Conservation (phyloP, 2,888 invertebrate genomes). For the Anaspis maculata region DNA sequence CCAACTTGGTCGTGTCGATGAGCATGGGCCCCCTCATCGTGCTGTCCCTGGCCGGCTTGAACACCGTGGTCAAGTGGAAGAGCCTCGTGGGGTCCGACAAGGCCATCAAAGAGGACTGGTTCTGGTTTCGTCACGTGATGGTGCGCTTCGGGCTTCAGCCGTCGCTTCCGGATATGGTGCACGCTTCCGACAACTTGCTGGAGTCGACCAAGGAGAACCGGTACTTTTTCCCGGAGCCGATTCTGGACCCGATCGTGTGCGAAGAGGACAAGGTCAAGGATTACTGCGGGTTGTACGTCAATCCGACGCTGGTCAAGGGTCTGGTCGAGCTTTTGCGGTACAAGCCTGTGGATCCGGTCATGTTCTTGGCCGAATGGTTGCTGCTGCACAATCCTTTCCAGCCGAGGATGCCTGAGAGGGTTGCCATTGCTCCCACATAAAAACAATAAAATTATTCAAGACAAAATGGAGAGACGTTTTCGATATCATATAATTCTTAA, state of each 20-base stretch:
- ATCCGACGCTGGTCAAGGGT: slow-evolving; percentile 54
- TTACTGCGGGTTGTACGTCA: slow-evolving; percentile 60
- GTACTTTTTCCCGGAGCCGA: slow-evolving; percentile 80
- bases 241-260: slow-evolving; percentile 62
- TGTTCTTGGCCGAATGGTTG: slow-evolving; percentile 72
- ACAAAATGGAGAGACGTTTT: no score
- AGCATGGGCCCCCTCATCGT: slow-evolving; percentile 68
- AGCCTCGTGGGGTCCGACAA: slow-evolving; percentile 64
- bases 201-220: slow-evolving; percentile 72
- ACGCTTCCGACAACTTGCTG: slow-evolving; percentile 63
- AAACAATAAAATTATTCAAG: slow-evolving; percentile 2
- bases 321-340: slow-evolving; percentile 58
- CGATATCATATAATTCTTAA: slow-evolving; percentile 6
- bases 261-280: slow-evolving; percentile 55
- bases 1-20: slow-evolving; percentile 71
- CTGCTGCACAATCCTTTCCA: slow-evolving; percentile 67
- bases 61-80: slow-evolving; percentile 66
- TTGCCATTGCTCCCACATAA: slow-evolving; percentile 33
- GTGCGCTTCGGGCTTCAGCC: slow-evolving; percentile 60
- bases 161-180: slow-evolving; percentile 64
- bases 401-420: slow-evolving; percentile 44
- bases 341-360: slow-evolving; percentile 67
- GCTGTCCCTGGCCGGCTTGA: slow-evolving; percentile 58
- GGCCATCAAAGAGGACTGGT: slow-evolving; percentile 57
- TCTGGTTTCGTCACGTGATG: slow-evolving; percentile 61